Percentiles rank a stretch among this genome's conserved stretches.
phyloP scores from a whole-genome alignment of 2,113 vertebrate species.

The Propithecus coquereli region DNA sequence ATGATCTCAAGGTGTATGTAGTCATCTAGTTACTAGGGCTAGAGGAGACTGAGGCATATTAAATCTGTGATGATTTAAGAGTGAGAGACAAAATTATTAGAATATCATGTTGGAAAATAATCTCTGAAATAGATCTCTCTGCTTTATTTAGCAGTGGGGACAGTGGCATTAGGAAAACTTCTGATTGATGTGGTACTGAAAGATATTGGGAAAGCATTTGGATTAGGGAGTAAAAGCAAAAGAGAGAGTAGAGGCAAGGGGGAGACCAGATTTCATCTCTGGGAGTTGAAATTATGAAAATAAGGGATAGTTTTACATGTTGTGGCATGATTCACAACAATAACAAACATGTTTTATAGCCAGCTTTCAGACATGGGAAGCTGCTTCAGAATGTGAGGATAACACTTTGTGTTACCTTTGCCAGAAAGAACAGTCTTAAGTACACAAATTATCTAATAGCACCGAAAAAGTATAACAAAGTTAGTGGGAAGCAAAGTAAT shows the following conservation, averaged over 20 bases:
- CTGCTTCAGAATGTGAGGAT: neutral
- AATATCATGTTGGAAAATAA: neutral
- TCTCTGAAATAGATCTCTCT: neutral
- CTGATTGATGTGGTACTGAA: neutral
- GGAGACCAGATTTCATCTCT: neutral
- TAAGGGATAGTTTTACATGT: neutral
- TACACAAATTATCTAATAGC: neutral
- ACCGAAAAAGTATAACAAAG: neutral
- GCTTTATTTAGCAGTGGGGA: conserved; percentile 17
- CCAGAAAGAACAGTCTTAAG: neutral
- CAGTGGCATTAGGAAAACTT: neutral
- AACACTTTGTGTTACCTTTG: neutral
- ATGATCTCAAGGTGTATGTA: neutral
- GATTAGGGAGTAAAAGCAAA: neutral
- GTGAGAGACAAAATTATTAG: neutral
- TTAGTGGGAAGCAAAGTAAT: neutral
- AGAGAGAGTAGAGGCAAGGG: neutral
- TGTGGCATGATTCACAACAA: neutral
- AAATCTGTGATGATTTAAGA: neutral
- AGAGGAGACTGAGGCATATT: neutral
- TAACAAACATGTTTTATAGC: neutral
- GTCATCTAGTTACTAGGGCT: neutral
- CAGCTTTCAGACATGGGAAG: neutral
- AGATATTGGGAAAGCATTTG: neutral
- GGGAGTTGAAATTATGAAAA: neutral